A percentile compares a stretch with the other conserved stretches of the same genome.
Evolutionary conservation across 2,888 invertebrate species (phyloP).

Genomic region (Volucella inanis): DNA sequence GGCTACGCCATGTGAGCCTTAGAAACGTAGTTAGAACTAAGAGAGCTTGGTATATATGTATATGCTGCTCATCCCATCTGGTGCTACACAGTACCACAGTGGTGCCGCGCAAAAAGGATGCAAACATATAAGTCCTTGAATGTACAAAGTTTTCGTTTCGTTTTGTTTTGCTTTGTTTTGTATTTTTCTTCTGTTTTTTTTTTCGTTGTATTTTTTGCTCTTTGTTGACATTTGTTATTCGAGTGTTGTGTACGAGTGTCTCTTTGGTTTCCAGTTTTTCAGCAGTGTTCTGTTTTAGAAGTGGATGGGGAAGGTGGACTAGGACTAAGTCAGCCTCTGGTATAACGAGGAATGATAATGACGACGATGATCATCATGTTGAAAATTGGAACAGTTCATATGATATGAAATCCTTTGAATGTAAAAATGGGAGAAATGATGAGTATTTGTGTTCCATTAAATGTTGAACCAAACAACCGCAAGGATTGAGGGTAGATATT

Average conservation of each 20-base stretch:
- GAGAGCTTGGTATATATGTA: slow-evolving; percentile 32
- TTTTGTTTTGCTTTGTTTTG: slow-evolving; percentile 5
- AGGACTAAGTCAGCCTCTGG: slow-evolving; percentile 21
- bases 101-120: slow-evolving; percentile 32
- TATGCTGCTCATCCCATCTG: slow-evolving; percentile 41
- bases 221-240: slow-evolving; percentile 37
- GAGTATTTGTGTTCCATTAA: slow-evolving; percentile 71
- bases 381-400: slow-evolving; percentile 71
- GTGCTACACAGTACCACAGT: slow-evolving; percentile 2
- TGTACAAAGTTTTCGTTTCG: slow-evolving; percentile 28
- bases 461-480: slow-evolving; percentile 45
- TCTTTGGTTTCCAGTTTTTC: not conserved
- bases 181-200: not conserved
- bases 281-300: slow-evolving; percentile 19
- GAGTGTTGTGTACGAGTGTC: slow-evolving; percentile 2
- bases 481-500: slow-evolving; percentile 72
- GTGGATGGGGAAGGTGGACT: not conserved
- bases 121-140: slow-evolving; percentile 62
- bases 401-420: slow-evolving; percentile 73
- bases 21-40: slow-evolving; percentile 43
- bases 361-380: slow-evolving; percentile 64
- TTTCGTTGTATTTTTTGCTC: slow-evolving; percentile 1
- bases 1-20: slow-evolving; percentile 22
- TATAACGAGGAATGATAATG: slow-evolving; percentile 36
- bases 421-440: slow-evolving; percentile 48